Conservation (phyloP, 2,797 vertebrate species). For the Enteromius afrohamiltoni region DNA sequence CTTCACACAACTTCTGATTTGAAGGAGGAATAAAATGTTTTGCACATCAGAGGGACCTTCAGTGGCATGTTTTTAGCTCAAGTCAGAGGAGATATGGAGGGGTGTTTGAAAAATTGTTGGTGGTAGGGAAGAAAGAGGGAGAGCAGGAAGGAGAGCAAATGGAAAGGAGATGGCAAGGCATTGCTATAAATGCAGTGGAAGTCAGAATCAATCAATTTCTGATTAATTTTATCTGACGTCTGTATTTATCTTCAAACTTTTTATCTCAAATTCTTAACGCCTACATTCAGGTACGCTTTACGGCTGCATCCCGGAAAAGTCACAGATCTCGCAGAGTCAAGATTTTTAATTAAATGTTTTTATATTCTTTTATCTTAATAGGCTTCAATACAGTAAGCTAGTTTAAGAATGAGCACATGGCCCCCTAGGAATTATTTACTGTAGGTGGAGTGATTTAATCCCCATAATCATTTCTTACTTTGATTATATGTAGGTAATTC, state of each 20-base stretch:
- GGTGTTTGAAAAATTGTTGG: slow-evolving; percentile 58
- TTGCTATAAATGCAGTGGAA: slow-evolving; percentile 54
- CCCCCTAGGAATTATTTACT: slow-evolving; percentile 38
- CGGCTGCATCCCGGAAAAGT: not conserved
- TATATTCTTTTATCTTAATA: slow-evolving; percentile 9
- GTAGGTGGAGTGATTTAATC: slow-evolving; percentile 54
- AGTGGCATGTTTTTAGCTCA: slow-evolving; percentile 45
- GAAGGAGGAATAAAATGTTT: slow-evolving; percentile 57
- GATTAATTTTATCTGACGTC: slow-evolving; percentile 62
- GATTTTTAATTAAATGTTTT: slow-evolving; percentile 3
- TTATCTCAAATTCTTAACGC: slow-evolving; percentile 34
- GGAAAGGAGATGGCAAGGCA: slow-evolving; percentile 9
- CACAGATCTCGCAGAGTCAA: not conserved
- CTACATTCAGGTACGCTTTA: slow-evolving; percentile 29
- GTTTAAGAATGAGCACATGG: slow-evolving; percentile 14
- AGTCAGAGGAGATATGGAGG: slow-evolving; percentile 58
- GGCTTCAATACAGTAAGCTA: slow-evolving; percentile 4
- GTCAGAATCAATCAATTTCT: slow-evolving; percentile 55
- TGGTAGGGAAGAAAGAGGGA: slow-evolving; percentile 42
- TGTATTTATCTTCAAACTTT: slow-evolving; percentile 51
- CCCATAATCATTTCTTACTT: slow-evolving; percentile 46
- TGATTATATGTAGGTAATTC: slow-evolving; percentile 51
- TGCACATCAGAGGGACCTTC: slow-evolving; percentile 53
- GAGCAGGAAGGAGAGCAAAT: not conserved
- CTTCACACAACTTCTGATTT: slow-evolving; percentile 32